phyloP scores from a whole-genome alignment of 2,888 invertebrate genomes.

The Tribolium freemani region DNA sequence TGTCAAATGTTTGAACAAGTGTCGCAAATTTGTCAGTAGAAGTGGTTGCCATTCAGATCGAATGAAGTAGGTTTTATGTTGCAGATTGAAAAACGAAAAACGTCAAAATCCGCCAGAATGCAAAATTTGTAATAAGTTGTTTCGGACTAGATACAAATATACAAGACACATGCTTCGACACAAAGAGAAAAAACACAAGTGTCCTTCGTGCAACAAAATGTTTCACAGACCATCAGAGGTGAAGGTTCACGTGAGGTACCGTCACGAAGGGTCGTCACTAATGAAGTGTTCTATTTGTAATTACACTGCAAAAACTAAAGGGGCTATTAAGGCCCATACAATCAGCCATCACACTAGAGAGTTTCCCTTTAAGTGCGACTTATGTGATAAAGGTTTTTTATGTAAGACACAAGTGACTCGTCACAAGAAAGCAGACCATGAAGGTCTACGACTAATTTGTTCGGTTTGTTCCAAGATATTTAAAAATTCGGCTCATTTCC shows the following conservation, averaged over 20 bases:
- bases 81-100: neutral
- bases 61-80: neutral
- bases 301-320: too few relatives aligned
- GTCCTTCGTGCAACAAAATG: neutral
- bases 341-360: slow-evolving; percentile 31
- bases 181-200: neutral
- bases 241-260: neutral
- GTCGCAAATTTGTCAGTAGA: too few relatives aligned
- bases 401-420: neutral
- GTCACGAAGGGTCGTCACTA: too few relatives aligned
- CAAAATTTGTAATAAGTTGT: neutral
- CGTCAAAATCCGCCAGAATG: neutral
- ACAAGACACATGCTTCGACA: neutral
- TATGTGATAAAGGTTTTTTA: neutral
- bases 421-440: neutral
- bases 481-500: neutral
- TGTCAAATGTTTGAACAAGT: neutral
- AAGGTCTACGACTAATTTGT: neutral
- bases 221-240: neutral
- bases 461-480: neutral
- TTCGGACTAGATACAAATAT: neutral
- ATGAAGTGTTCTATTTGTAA: too few relatives aligned
- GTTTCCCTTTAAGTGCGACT: neutral
- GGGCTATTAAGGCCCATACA: slow-evolving; percentile 25
- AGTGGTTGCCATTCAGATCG: too few relatives aligned